Conservation (phyloP, 2,888 invertebrate genomes). For the Philaethria dido region DNA sequence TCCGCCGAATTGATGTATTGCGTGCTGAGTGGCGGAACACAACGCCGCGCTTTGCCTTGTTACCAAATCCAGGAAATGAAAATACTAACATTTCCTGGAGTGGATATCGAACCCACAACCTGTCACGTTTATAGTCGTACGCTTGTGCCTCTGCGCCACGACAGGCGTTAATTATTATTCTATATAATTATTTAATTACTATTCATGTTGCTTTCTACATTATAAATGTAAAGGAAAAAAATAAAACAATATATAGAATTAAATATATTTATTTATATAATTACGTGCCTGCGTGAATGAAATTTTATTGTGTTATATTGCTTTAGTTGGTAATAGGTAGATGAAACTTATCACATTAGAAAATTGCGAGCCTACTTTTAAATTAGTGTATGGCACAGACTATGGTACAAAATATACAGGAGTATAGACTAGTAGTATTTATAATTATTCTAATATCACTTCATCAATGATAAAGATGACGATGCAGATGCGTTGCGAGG, state of each 20-base stretch:
- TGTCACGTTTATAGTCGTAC: too few species aligned
- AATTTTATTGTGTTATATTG: conserved; percentile 77
- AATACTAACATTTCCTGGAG: too few species aligned
- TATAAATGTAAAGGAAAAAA: conserved; percentile 12
- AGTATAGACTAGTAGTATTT: conserved; percentile 64
- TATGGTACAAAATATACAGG: conserved; percentile 83
- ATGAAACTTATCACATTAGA: conserved; percentile 69
- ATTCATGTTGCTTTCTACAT: too few species aligned
- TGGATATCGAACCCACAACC: too few species aligned
- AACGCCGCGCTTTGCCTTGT: too few species aligned
- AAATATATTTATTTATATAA: conserved; percentile 61
- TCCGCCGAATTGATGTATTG: too few species aligned
- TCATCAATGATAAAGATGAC: conserved; percentile 77
- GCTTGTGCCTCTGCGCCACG: too few species aligned
- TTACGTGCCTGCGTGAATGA: conserved; percentile 75
- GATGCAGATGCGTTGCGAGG: conserved; percentile 63
- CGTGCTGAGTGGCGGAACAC: too few species aligned
- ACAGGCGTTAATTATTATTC: too few species aligned
- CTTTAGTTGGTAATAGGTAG: conserved; percentile 63
- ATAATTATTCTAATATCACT: conserved; percentile 81
- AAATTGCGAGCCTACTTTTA: conserved; percentile 75
- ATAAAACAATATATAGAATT: conserved; percentile 49
- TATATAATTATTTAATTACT: too few species aligned
- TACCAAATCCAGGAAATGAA: too few species aligned
- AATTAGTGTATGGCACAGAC: conserved; percentile 79